Percentiles rank a stretch among this genome's conserved stretches.
These are phyloP conservation scores for Pogonomyrmex californicus DNA, from an alignment of 1,140 invertebrate species.

Conservation along the genomic window DNA sequence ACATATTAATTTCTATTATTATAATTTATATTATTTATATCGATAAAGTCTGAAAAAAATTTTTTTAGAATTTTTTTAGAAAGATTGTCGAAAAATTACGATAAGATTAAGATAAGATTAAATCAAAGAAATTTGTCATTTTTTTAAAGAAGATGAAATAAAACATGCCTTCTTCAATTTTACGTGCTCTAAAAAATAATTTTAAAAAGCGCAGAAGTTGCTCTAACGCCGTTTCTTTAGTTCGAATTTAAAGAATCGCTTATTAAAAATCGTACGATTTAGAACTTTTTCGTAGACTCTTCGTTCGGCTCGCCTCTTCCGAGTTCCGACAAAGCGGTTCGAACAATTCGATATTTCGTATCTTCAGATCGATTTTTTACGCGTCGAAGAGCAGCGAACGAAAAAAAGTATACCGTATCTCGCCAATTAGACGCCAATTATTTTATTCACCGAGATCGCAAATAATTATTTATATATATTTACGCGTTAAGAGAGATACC, in stretches of 20 bases:
- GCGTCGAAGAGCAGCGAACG: constrained; percentile 37
- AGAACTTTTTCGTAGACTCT: background rate
- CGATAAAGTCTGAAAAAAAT: too few relatives aligned
- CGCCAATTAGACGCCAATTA: constrained; percentile 60
- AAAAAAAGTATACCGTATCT: constrained; percentile 33
- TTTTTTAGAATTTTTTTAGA: too few relatives aligned
- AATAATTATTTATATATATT: constrained; percentile 61
- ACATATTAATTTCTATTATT: too few relatives aligned
- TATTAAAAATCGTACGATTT: constrained; percentile 10
- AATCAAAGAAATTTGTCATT: background rate
- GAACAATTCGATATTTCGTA: constrained; percentile 38
- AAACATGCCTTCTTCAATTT: constrained; percentile 10
- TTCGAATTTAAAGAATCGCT: background rate
- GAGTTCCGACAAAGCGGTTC: background rate
- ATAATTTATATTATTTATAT: too few relatives aligned
- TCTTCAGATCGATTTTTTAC: constrained; percentile 55
- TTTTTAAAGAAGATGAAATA: background rate
- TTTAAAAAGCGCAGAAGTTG: background rate
- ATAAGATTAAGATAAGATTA: background rate
- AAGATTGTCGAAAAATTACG: background rate
- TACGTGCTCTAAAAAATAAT: background rate
- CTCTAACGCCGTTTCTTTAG: constrained; percentile 15
- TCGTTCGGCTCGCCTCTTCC: constrained; percentile 22
- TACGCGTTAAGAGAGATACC: constrained; percentile 28
- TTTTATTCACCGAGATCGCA: constrained; percentile 37